Evolutionary conservation across 2,888 invertebrate species (phyloP), one percentile per base, ranked within the genome.

Genomic region (Drosophila meridionalis): DNA sequence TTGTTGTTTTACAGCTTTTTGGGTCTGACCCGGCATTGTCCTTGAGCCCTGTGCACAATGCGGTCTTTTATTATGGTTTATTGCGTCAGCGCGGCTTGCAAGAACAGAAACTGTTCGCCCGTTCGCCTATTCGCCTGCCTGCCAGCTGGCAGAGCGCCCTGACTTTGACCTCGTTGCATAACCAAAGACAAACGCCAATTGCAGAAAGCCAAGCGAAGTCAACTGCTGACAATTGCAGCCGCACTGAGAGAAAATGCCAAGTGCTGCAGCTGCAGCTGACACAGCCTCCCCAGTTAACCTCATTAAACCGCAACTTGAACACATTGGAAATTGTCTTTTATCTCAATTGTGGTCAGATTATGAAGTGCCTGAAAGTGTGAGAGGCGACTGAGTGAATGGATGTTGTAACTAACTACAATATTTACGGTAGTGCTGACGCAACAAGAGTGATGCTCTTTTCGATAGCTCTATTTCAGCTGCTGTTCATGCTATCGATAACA

Each of bases 131-230:
- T 4, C 11, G 28, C 9, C 50, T 32, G 40, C 20, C 66, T 64
- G 66, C 66, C 75, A 78, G 71, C 72, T 82, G 85, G 76, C 80
- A 69, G 64, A 42, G 65, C 62, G 77, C 83, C 72, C 74, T 76
- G 84, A 75, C 84, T 87, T 75, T 85, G 84, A 83, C 89, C 89
- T 83, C 87, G 74, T 85, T 85, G 79, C 89, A 78, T 78, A 84
- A 86, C 81, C 73, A 77, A 80, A 66, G 70, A 32, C 64, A 36
- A 34, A 28, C 40, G 56, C 56, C 28, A 45, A 28, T 47, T 59
- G 34, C 58, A 36, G 45, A 43, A 34, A 34, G 32, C 26, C 26
- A 28, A 28, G 40, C 55, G 55, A 43, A 55, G 26, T 8, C 36
- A 48, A 38, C 40, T 28, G 12, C 43, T 76, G 77, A 52, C 50